These are phyloP conservation scores for Enchytraeus crypticus DNA, from an alignment of 2,888 invertebrate species.

Conservation along the genomic window DNA sequence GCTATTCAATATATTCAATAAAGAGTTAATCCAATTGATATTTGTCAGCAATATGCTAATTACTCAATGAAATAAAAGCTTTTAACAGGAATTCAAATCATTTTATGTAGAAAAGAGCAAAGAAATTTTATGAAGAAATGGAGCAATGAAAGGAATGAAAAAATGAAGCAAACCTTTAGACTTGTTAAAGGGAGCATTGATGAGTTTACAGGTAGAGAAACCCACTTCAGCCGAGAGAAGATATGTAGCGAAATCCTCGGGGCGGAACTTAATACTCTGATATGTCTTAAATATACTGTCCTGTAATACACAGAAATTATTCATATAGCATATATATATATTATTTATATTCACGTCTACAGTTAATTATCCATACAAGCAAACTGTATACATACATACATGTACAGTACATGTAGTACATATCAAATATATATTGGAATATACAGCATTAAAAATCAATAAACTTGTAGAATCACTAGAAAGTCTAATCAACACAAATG, in stretches of 20 bases:
- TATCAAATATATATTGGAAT: background rate
- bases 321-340: background rate
- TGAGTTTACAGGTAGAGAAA: conserved; percentile 76
- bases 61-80: too few relatives aligned
- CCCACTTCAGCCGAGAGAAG: conserved; percentile 76
- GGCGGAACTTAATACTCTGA: conserved; percentile 58
- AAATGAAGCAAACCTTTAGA: too few relatives aligned
- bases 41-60: too few relatives aligned
- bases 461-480: too few relatives aligned
- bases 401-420: background rate
- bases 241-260: conserved; percentile 85
- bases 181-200: conserved; percentile 71
- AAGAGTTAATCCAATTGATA: too few relatives aligned
- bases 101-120: too few relatives aligned
- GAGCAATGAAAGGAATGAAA: too few relatives aligned
- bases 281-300: conserved; percentile 62
- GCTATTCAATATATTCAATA: too few relatives aligned
- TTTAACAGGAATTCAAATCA: too few relatives aligned
- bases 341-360: background rate
- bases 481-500: too few relatives aligned
- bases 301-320: conserved; percentile 29
- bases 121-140: too few relatives aligned
- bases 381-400: background rate
- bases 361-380: background rate
- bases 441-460: too few relatives aligned